phyloP scores from a whole-genome alignment of 1,140 invertebrate species.

The Phenacoccus solenopsis region DNA sequence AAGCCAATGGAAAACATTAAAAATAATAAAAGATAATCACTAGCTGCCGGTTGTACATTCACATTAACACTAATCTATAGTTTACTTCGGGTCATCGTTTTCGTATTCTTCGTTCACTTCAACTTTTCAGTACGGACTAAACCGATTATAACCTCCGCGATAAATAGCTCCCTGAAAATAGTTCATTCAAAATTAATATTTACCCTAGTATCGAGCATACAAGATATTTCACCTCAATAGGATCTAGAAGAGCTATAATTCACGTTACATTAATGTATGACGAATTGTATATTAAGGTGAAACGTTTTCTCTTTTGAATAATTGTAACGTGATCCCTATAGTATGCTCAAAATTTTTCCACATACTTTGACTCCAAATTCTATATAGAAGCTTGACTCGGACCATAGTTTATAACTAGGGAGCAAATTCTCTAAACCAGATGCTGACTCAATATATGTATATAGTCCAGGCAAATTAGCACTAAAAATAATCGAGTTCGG shows the following conservation, averaged over 20 bases:
- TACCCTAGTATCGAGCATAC: background rate
- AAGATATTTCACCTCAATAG: background rate
- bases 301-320: background rate
- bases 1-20: background rate
- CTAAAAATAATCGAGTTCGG: too few relatives aligned
- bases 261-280: background rate
- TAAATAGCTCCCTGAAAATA: constrained; percentile 6
- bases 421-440: too few relatives aligned
- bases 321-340: background rate
- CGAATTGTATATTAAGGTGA: background rate
- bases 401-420: too few relatives aligned
- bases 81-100: background rate
- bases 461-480: too few relatives aligned
- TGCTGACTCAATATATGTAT: too few relatives aligned
- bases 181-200: background rate
- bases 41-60: background rate
- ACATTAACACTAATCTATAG: background rate
- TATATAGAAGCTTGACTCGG: too few relatives aligned
- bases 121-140: constrained; percentile 1
- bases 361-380: too few relatives aligned
- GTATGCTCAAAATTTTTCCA: background rate
- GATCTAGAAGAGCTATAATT: background rate
- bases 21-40: background rate
- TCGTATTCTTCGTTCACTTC: background rate
- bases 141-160: background rate